Evolutionary conservation across 2,797 vertebrate genomes (phyloP).

Genomic region (Chelon auratus): DNA sequence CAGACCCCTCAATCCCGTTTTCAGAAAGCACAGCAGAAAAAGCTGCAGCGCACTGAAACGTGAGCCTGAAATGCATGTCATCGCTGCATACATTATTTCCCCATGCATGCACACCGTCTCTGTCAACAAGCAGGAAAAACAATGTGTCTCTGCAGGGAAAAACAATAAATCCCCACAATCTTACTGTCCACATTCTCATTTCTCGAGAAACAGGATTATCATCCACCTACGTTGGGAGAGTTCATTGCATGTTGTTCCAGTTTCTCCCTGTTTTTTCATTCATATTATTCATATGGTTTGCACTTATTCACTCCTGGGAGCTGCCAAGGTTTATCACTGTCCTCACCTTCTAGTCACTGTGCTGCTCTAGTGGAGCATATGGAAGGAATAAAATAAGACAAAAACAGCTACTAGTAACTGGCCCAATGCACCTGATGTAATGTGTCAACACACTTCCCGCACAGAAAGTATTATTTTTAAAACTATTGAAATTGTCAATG

Average conservation of each 20-base stretch:
- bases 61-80: constrained; percentile 32
- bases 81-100: constrained; percentile 42
- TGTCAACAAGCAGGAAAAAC: constrained; percentile 5
- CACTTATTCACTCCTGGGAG: constrained; percentile 10
- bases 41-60: constrained; percentile 15
- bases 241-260: background rate
- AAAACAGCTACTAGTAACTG: background rate
- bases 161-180: no score
- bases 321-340: constrained; percentile 1
- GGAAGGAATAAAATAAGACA: background rate
- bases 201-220: background rate
- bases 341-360: constrained; percentile 5
- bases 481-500: constrained; percentile 8
- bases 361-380: background rate
- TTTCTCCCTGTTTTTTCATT: constrained; percentile 1
- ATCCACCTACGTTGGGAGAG: constrained; percentile 14
- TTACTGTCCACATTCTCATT: no score
- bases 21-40: background rate
- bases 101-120: constrained; percentile 29
- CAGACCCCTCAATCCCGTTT: background rate
- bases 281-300: constrained; percentile 19
- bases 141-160: no score
- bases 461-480: background rate
- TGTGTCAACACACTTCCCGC: constrained; percentile 3
- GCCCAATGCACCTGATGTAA: background rate